A percentile compares a stretch with the other conserved stretches of the same genome.
These are phyloP conservation scores for Reticulitermes speratus DNA, from an alignment of 1,140 invertebrate species.

Conservation along the genomic window DNA sequence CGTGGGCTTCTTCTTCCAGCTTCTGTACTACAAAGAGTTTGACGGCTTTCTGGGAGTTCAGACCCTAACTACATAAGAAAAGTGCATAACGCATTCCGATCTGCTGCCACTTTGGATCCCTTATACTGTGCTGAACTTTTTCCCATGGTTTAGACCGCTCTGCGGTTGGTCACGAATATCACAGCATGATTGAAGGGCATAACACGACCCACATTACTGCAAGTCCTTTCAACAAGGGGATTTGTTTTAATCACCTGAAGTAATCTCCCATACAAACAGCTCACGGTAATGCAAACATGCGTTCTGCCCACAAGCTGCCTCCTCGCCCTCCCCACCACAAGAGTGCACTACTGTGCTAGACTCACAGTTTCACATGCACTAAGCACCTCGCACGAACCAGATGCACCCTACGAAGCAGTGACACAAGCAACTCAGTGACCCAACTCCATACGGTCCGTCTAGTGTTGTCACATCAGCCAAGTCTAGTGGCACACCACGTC, in stretches of 20 bases:
- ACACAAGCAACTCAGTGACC: too few species aligned
- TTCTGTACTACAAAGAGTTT: too few species aligned
- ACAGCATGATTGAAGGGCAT: not conserved
- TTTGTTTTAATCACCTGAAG: conserved; percentile 3
- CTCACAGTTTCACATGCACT: not conserved
- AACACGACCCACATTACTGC: not conserved
- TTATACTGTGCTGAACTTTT: not conserved
- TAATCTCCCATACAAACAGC: not conserved
- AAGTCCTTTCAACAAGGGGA: not conserved
- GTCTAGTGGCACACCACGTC: too few species aligned
- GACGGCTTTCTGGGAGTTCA: not conserved
- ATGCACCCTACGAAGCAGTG: too few species aligned
- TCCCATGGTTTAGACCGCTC: not conserved
- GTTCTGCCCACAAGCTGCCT: too few species aligned
- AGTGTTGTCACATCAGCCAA: too few species aligned
- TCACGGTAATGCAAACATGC: not conserved
- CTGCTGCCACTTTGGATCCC: not conserved
- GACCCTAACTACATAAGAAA: not conserved
- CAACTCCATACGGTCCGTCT: too few species aligned
- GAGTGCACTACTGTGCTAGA: not conserved
- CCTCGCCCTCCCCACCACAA: too few species aligned
- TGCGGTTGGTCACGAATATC: not conserved
- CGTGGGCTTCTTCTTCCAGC: too few species aligned
- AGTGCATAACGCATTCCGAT: too few species aligned
- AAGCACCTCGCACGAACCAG: not conserved